Conservation (phyloP, 2,797 vertebrate genomes). For the Urosaurus nigricauda region DNA sequence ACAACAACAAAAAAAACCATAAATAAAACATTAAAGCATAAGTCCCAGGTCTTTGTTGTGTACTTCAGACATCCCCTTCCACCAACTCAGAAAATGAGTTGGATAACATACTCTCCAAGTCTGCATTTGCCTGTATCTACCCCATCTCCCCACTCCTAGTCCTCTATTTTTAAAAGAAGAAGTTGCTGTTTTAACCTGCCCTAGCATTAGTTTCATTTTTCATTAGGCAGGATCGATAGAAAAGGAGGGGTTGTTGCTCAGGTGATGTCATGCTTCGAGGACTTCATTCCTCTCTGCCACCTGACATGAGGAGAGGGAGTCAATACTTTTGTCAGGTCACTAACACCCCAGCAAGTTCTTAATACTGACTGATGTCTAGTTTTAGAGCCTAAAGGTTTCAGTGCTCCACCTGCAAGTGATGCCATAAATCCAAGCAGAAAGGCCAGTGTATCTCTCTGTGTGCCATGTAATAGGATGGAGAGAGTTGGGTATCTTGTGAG, state of each 20-base stretch:
- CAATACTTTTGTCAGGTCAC: constrained; percentile 47
- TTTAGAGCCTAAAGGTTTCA: neutral
- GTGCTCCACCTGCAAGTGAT: neutral
- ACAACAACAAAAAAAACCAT: no score
- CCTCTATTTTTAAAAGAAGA: neutral
- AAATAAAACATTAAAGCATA: no score
- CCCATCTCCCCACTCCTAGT: no score
- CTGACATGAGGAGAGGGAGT: constrained; percentile 37
- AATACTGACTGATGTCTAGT: constrained; percentile 3
- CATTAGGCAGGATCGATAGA: constrained; percentile 80
- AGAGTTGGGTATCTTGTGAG: neutral
- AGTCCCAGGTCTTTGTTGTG: neutral
- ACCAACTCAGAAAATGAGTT: neutral
- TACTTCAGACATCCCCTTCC: neutral
- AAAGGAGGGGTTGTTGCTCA: constrained; percentile 73
- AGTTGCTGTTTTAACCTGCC: constrained; percentile 65
- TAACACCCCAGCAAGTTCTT: constrained; percentile 39
- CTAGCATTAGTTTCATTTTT: constrained; percentile 78
- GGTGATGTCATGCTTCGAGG: constrained; percentile 68
- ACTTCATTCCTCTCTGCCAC: constrained; percentile 49
- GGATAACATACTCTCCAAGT: neutral
- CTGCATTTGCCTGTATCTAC: no score
- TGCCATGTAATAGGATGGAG: no score
- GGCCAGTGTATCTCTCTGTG: neutral
- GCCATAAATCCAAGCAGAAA: rapidly evolving